These are phyloP conservation scores for Branchellion lobata DNA, from an alignment of 2,888 invertebrate species.

Conservation along the genomic window DNA sequence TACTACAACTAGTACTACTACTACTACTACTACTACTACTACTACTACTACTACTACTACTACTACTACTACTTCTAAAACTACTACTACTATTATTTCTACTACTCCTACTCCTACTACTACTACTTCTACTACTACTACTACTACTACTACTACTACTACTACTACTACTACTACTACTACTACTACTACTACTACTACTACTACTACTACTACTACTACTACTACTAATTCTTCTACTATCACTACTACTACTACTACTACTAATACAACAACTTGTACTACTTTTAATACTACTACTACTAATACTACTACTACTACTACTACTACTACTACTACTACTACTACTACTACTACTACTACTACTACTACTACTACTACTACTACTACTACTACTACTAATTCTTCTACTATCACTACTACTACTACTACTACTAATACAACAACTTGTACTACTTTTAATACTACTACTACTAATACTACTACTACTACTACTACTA, in stretches of 20 bases:
- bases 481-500: conserved; percentile 1
- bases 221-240: not conserved
- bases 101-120: conserved; percentile 4
- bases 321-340: conserved; percentile 22
- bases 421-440: not conserved
- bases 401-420: not conserved
- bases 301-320: conserved; percentile 8
- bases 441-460: not conserved
- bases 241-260: not conserved
- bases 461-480: conserved; percentile 5
- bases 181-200: conserved; percentile 15
- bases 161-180: conserved; percentile 13
- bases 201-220: conserved; percentile 10
- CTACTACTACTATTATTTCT: conserved; percentile 12
- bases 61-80: conserved; percentile 1
- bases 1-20: conserved; percentile 10
- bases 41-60: conserved; percentile 17
- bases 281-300: conserved; percentile 4
- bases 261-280: not conserved
- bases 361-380: conserved; percentile 21
- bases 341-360: conserved; percentile 22
- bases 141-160: conserved; percentile 13
- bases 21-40: conserved; percentile 6
- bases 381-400: conserved; percentile 22
- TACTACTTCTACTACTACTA: conserved; percentile 4